These are phyloP conservation scores for Lochmaea capreae DNA, from an alignment of 2,888 invertebrate species.

Conservation along the genomic window DNA sequence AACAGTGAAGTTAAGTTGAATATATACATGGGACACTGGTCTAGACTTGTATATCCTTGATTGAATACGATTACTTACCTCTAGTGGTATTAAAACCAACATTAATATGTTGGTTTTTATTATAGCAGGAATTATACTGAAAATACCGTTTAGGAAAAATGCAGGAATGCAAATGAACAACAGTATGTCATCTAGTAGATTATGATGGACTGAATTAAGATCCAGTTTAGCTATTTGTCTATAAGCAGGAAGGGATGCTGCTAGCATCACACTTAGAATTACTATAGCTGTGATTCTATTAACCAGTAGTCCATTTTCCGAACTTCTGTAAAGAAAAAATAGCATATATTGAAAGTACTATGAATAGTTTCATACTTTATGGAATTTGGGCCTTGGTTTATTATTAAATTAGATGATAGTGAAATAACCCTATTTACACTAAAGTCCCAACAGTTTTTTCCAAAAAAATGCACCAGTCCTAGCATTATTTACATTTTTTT, in stretches of 20 bases:
- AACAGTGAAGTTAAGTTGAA: too few relatives aligned
- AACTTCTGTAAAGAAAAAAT: slow-evolving; percentile 34
- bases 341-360: not conserved
- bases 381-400: too few relatives aligned
- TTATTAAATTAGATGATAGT: too few relatives aligned
- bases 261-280: slow-evolving; percentile 70
- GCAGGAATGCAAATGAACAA: slow-evolving; percentile 79
- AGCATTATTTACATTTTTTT: too few relatives aligned
- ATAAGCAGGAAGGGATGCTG: slow-evolving; percentile 72
- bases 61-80: slow-evolving; percentile 47
- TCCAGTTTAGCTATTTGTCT: slow-evolving; percentile 75
- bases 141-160: slow-evolving; percentile 77
- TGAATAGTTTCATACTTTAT: too few relatives aligned
- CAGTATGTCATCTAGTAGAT: slow-evolving; percentile 76
- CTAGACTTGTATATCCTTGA: not conserved
- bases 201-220: slow-evolving; percentile 73
- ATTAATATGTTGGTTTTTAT: slow-evolving; percentile 44
- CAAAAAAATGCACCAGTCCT: too few relatives aligned
- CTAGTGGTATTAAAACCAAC: slow-evolving; percentile 47
- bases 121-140: slow-evolving; percentile 76
- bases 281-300: slow-evolving; percentile 69
- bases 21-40: too few relatives aligned
- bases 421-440: too few relatives aligned
- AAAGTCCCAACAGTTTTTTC: too few relatives aligned
- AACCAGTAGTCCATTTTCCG: slow-evolving; percentile 67